These are phyloP conservation scores for Meles meles DNA, from an alignment of 2,113 vertebrate species.

Conservation along the genomic window DNA sequence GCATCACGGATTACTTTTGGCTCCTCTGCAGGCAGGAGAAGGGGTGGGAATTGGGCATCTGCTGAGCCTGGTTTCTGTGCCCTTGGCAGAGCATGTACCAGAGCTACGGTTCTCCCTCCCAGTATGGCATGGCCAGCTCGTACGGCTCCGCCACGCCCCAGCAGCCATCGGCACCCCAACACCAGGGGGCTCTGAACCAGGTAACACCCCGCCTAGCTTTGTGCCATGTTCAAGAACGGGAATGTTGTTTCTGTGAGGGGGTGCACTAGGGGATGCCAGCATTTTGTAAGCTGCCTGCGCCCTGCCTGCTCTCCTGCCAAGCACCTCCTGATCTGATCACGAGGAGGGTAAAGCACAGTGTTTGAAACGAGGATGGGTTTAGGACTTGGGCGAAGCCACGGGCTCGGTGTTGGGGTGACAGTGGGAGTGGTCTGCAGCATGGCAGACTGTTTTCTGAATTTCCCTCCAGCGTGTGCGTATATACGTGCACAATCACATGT, in stretches of 20 bases:
- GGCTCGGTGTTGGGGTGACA: neutral
- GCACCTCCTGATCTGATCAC: no score
- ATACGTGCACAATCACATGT: rapidly evolving
- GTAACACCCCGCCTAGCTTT: conserved; percentile 15
- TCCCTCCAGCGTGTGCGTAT: rapidly evolving
- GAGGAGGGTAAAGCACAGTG: neutral
- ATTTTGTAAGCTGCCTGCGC: rapidly evolving
- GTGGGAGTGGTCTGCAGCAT: neutral
- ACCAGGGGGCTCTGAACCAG: conserved; percentile 77
- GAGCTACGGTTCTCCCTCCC: conserved; percentile 80
- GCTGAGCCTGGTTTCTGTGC: neutral
- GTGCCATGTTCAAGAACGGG: rapidly evolving
- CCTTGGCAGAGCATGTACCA: conserved; percentile 85
- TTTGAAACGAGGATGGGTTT: neutral
- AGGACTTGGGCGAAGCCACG: neutral
- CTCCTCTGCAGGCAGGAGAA: neutral
- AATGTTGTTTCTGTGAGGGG: neutral
- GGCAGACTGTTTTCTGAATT: no score
- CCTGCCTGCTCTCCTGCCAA: neutral
- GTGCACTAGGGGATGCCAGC: rapidly evolving
- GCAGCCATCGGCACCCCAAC: conserved; percentile 72
- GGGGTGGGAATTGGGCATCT: neutral
- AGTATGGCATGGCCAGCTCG: conserved; percentile 84
- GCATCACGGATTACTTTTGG: rapidly evolving
- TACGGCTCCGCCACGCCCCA: conserved; percentile 74